A percentile compares a stretch with the other conserved stretches of the same genome.
Conservation (phyloP, 2,113 vertebrate species). For the Plecturocebus donacophilus region DNA sequence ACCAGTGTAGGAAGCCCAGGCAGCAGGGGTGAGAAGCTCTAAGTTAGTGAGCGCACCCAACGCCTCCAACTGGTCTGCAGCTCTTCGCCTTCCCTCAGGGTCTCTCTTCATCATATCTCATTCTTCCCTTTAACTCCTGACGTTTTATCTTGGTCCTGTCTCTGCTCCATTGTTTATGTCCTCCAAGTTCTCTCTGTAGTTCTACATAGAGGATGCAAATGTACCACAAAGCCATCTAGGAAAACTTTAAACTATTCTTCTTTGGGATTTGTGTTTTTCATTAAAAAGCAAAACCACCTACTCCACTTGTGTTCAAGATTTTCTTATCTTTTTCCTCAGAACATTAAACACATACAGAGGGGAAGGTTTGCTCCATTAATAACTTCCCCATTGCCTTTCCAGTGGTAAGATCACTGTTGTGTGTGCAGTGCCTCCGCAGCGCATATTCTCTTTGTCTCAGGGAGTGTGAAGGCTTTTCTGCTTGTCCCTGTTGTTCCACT, state of each 20-base stretch:
- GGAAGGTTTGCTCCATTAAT: background rate
- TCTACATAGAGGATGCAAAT: background rate
- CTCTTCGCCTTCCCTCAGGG: background rate
- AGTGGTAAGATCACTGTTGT: background rate
- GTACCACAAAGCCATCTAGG: background rate
- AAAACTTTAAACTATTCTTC: background rate
- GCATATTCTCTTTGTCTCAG: background rate
- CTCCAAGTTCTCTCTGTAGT: background rate
- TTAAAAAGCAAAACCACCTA: background rate
- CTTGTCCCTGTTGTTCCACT: background rate
- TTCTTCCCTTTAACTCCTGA: background rate
- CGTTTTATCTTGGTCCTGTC: background rate
- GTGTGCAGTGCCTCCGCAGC: background rate
- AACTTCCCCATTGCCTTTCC: background rate
- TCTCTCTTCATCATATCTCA: background rate
- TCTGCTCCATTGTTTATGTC: background rate
- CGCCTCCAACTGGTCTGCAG: too few species aligned
- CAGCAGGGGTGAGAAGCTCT: too few species aligned
- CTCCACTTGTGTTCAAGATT: background rate
- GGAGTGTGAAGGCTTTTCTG: background rate
- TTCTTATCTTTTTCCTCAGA: background rate
- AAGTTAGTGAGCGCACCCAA: too few species aligned
- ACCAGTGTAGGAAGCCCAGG: background rate
- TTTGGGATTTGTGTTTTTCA: background rate
- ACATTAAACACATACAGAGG: background rate